Percentiles rank a stretch among this genome's conserved stretches.
Conservation (phyloP, 2,797 vertebrate species). For the Propithecus perrieri region DNA sequence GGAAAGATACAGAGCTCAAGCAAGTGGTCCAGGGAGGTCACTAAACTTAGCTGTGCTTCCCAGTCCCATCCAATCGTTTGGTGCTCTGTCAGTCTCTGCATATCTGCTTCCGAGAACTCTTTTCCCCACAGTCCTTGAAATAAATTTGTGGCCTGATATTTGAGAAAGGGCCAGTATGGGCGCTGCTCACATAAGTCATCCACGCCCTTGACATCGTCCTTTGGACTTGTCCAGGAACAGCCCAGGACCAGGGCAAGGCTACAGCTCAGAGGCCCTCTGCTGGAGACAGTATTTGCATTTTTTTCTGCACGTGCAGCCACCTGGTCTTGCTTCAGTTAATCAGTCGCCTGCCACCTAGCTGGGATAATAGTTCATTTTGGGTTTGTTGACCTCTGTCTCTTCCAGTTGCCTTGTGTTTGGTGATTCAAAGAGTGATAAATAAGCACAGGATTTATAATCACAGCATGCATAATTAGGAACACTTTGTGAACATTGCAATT, state of each 20-base stretch:
- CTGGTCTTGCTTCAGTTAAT: background rate
- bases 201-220: background rate
- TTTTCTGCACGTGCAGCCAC: background rate
- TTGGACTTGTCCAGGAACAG: background rate
- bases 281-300: background rate
- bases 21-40: background rate
- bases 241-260: background rate
- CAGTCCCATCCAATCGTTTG: rapidly evolving
- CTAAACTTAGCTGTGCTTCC: background rate
- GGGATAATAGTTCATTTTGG: background rate
- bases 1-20: background rate
- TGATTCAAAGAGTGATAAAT: constrained; percentile 65
- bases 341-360: background rate
- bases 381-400: constrained; percentile 56
- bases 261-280: background rate
- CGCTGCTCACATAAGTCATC: background rate
- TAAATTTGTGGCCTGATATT: background rate
- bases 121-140: constrained; percentile 15
- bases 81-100: background rate
- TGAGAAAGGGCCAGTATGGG: background rate
- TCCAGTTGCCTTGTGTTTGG: constrained; percentile 31
- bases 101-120: background rate
- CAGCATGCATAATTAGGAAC: constrained; percentile 49
- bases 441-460: constrained; percentile 48
- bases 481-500: constrained; percentile 57